These are phyloP conservation scores for Lepas anatifera DNA, from an alignment of 2,888 invertebrate species.

Conservation along the genomic window DNA sequence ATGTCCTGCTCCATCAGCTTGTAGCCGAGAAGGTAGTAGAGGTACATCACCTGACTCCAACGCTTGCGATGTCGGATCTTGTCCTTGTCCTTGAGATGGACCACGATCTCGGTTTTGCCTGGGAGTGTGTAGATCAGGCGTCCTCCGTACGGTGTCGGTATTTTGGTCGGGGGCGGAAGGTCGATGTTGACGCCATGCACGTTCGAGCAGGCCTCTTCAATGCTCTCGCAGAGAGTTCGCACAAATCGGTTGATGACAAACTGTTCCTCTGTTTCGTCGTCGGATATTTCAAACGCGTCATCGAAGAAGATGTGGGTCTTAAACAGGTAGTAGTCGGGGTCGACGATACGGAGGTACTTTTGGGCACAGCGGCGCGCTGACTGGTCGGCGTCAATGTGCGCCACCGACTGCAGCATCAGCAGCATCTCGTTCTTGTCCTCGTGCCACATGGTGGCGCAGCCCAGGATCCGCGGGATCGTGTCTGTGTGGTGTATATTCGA, in stretches of 20 bases:
- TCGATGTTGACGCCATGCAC: conserved; percentile 51
- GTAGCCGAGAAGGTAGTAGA: conserved; percentile 79
- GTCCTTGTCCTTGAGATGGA: conserved; percentile 77
- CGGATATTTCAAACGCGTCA: conserved; percentile 58
- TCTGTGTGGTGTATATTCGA: conserved; percentile 66
- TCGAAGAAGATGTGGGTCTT: conserved; percentile 78
- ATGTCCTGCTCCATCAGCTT: conserved; percentile 56
- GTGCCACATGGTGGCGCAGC: conserved; percentile 99
- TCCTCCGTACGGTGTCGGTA: conserved; percentile 75
- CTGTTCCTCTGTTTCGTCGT: conserved; percentile 48
- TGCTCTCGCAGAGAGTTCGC: conserved; percentile 51
- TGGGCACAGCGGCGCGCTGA: conserved; percentile 68
- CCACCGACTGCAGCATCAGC: conserved; percentile 74
- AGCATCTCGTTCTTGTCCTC: conserved; percentile 90
- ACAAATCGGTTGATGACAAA: conserved; percentile 72
- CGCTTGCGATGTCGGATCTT: conserved; percentile 80
- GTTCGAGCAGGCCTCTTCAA: conserved; percentile 61
- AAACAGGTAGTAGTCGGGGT: conserved; percentile 78
- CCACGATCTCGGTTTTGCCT: conserved; percentile 68
- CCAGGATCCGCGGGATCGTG: conserved; percentile 81
- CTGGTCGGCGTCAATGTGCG: conserved; percentile 79
- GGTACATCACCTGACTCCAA: conserved; percentile 92
- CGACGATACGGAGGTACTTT: conserved; percentile 67
- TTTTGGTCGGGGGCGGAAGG: conserved; percentile 53
- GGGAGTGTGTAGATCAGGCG: conserved; percentile 70